These are phyloP conservation scores for Calyptommatus sinebrachiatus DNA, from an alignment of 2,113 vertebrate genomes.

Conservation along the genomic window DNA sequence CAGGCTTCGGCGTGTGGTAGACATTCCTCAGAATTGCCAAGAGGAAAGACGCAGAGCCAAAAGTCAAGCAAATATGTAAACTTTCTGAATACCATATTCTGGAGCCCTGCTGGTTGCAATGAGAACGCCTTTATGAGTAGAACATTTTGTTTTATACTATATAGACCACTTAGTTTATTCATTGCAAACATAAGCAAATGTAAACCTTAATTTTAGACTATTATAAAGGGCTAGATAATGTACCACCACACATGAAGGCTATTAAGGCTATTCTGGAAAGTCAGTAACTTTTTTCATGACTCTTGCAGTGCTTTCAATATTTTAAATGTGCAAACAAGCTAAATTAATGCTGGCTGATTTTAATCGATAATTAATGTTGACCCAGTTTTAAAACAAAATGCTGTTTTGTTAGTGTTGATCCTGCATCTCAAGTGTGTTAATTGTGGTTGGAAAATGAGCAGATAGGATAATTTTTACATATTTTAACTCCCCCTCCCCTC, in stretches of 20 bases:
- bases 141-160: constrained; percentile 14
- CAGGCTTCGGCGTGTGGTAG: constrained; percentile 28
- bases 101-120: neutral
- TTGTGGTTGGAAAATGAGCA: neutral
- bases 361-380: neutral
- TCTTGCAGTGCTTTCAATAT: neutral
- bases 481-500: neutral
- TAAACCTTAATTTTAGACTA: neutral
- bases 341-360: neutral
- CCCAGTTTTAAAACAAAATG: neutral
- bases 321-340: neutral
- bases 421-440: neutral
- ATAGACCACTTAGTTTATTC: neutral
- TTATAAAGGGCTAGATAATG: neutral
- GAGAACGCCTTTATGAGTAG: neutral
- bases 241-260: neutral
- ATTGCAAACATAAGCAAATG: neutral
- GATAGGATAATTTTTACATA: neutral
- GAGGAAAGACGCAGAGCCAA: constrained; percentile 39
- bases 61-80: constrained; percentile 43
- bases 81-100: constrained; percentile 17
- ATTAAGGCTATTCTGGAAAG: neutral
- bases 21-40: constrained; percentile 54
- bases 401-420: neutral
- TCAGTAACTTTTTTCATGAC: neutral